These are phyloP conservation scores for Oreonectes daqikongensis DNA, from an alignment of 2,797 vertebrate species.

Conservation along the genomic window DNA sequence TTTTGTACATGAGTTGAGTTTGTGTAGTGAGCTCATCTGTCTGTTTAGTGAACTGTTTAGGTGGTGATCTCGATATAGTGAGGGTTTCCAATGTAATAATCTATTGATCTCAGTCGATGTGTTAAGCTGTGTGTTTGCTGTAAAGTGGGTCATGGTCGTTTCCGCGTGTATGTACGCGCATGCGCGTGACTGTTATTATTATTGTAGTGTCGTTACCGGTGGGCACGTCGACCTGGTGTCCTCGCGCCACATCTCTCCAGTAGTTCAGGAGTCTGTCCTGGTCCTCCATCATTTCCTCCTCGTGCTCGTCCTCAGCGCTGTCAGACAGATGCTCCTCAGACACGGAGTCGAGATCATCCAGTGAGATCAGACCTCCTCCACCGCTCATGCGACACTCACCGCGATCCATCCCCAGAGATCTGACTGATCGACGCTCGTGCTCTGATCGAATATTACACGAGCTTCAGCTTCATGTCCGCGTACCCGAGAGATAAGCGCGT, in stretches of 20 bases:
- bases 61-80: no score
- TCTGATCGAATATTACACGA: background rate
- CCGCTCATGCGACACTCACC: conserved; percentile 79
- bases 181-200: background rate
- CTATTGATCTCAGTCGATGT: background rate
- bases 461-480: background rate
- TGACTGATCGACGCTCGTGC: background rate
- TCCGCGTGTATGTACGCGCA: background rate
- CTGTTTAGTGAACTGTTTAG: no score
- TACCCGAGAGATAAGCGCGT: background rate
- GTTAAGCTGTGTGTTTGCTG: background rate
- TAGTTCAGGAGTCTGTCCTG: conserved; percentile 80
- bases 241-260: conserved; percentile 86
- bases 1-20: no score
- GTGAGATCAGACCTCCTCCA: conserved; percentile 74
- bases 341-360: conserved; percentile 85
- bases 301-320: conserved; percentile 74
- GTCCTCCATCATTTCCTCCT: conserved; percentile 60
- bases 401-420: conserved; percentile 75
- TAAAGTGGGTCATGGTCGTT: background rate
- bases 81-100: no score
- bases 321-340: conserved; percentile 79
- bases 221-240: conserved; percentile 87
- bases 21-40: no score
- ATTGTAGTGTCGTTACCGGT: conserved; percentile 71